Conservation (phyloP, 1,140 invertebrate species). For the Drosophila asahinai region DNA sequence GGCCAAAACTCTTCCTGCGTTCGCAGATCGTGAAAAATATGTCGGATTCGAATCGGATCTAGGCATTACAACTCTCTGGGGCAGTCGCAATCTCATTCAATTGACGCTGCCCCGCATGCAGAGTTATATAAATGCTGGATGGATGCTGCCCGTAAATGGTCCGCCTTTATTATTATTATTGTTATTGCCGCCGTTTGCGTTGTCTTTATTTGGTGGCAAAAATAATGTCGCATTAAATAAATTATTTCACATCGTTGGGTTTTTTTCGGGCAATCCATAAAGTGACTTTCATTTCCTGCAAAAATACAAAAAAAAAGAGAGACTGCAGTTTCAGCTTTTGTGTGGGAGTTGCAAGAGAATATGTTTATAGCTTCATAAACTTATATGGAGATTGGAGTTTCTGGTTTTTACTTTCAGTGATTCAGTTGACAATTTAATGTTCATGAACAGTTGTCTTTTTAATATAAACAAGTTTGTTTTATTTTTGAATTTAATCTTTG, state of each 20-base stretch:
- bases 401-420: constrained; percentile 38
- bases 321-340: constrained; percentile 16
- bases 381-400: constrained; percentile 34
- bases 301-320: constrained; percentile 16
- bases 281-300: constrained; percentile 77
- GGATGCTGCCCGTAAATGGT: constrained; percentile 67
- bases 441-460: constrained; percentile 6
- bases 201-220: constrained; percentile 75
- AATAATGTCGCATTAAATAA: constrained; percentile 76
- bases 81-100: constrained; percentile 30
- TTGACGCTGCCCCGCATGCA: constrained; percentile 24
- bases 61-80: constrained; percentile 18
- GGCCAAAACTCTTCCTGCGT: constrained; percentile 57
- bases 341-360: constrained; percentile 54
- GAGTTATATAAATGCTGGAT: constrained; percentile 50
- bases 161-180: constrained; percentile 60
- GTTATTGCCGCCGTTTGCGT: constrained; percentile 60
- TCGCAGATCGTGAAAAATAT: constrained; percentile 30
- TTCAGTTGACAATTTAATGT: constrained; percentile 23
- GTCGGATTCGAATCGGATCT: constrained; percentile 20
- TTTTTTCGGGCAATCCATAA: constrained; percentile 22
- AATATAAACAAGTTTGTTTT: background rate
- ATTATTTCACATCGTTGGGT: constrained; percentile 68
- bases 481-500: too few species aligned
- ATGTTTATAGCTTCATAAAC: constrained; percentile 47